Base-by-base conservation (phyloP, 1,140 invertebrate species). In the Schlechtendalia chinensis region DNA sequence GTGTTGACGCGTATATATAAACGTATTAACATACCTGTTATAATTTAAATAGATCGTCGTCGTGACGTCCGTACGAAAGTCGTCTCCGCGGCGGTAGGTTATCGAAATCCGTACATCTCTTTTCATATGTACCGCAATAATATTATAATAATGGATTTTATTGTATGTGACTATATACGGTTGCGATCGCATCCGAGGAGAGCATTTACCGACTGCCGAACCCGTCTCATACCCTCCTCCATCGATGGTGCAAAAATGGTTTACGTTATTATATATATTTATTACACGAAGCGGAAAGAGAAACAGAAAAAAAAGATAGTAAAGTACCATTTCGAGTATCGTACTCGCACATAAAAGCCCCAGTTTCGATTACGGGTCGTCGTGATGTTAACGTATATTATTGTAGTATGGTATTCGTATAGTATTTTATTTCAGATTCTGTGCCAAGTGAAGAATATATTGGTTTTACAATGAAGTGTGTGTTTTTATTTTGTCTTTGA, bases 81-180 rank as follows among this genome's bases (percentile, higher is more conserved):
- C 39, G 16, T 47, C 10, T 19, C 29, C 27, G 14, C 39, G 39
- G 39, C 22, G 65, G 65, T 32, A 69, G 65, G 65, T 69, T 69
- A 69, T 69, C 65, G 14, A 47, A 69, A 69, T 47, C 65, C 14
- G 32, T 69, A 69, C 32, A 69, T 69, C 65, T 45, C 39, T 12
- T 5, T 39, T 8, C 8, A 3, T n/a, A n/a, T 1, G 19, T 22
- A 12, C 8, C n/a, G 29, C 29, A 29, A 63, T 63, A 39, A 59
- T 63, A 63, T 63, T 63, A 63, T 63, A 29, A 63, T 63, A 29
- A 39, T 39, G 32, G 32, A 39, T 39, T 39, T 39, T 39, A 39
- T 39, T 39, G 32, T 32, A 39, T 29, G 29, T 32, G 19, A 16
- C 4, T 22, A 63, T 19, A 32, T 19, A 12, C 29, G 61, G 17